phyloP scores from a whole-genome alignment of 64 coral and sea anemone genomes.

The Astreopora myriophthalma region DNA sequence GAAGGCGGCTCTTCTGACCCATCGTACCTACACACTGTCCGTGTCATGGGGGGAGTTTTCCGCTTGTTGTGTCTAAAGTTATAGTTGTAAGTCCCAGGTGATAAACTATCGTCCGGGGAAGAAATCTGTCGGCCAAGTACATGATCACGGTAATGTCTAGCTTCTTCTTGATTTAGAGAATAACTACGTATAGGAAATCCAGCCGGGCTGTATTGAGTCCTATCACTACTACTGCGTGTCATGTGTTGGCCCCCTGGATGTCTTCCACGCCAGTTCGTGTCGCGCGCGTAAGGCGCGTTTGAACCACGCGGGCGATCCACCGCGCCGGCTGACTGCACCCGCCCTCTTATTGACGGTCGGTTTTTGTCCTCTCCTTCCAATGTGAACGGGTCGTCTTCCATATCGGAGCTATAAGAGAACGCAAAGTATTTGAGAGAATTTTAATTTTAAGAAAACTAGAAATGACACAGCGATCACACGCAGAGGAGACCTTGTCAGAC shows the following conservation, averaged over 20 bases:
- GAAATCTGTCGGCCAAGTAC: conserved; percentile 40
- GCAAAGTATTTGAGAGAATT: not conserved
- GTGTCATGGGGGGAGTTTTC: not conserved
- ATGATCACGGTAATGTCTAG: conserved; percentile 25
- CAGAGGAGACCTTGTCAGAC: not conserved
- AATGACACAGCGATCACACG: not conserved
- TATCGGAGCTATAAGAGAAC: conserved; percentile 1
- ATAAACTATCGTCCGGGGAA: conserved; percentile 36
- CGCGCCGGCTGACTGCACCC: conserved; percentile 18
- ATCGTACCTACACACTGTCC: not conserved
- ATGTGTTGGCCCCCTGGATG: not conserved
- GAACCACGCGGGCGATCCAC: not conserved
- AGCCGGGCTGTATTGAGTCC: not conserved
- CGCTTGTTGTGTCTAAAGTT: conserved; percentile 52
- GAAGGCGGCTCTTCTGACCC: conserved; percentile 52
- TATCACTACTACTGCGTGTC: conserved; percentile 25
- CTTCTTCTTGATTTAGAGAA: conserved; percentile 60
- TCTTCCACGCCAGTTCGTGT: conserved; percentile 3
- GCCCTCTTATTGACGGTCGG: not conserved
- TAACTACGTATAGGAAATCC: conserved; percentile 55
- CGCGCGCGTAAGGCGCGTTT: conserved; percentile 9
- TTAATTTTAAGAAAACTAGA: not conserved
- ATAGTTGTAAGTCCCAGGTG: conserved; percentile 1
- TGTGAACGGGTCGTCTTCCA: conserved; percentile 5
- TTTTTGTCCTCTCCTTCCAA: not conserved